Percentiles rank a stretch among this genome's conserved stretches.
Conservation (phyloP, 2,797 vertebrate genomes). For the Sandelia bainsii region DNA sequence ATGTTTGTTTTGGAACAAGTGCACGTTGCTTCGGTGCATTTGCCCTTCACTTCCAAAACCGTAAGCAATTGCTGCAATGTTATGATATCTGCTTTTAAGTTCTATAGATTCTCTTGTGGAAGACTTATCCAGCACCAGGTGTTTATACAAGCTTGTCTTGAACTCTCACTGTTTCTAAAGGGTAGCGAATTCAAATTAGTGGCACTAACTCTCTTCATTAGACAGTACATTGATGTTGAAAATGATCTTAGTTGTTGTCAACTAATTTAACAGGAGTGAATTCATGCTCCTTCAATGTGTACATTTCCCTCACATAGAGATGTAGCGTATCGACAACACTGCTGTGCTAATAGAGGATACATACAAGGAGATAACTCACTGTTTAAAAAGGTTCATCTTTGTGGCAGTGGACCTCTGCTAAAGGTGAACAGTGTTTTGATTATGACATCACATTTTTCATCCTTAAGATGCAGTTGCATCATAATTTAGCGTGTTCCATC, state of each 20-base stretch:
- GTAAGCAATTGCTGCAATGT: slow-evolving; percentile 5
- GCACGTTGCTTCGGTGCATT: not conserved
- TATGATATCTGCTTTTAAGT: not conserved
- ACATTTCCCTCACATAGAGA: too few species aligned
- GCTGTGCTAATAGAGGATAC: slow-evolving; percentile 10
- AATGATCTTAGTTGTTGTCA: not conserved
- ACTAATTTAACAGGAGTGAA: too few species aligned
- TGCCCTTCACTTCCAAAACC: not conserved
- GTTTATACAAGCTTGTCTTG: not conserved
- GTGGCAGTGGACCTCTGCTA: not conserved
- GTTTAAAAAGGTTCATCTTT: not conserved
- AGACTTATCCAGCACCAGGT: not conserved
- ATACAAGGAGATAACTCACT: not conserved
- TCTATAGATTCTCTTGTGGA: not conserved
- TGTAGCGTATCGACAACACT: not conserved
- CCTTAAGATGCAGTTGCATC: too few species aligned
- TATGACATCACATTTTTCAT: too few species aligned
- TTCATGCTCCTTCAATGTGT: not conserved
- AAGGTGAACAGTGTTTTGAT: too few species aligned
- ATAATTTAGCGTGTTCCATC: not conserved
- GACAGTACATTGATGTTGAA: too few species aligned
- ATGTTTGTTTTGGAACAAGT: not conserved
- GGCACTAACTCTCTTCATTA: too few species aligned
- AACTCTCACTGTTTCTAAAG: too few species aligned
- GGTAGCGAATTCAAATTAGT: too few species aligned